Conservation (phyloP, 1,140 invertebrate species). For the Radopholus similis region DNA sequence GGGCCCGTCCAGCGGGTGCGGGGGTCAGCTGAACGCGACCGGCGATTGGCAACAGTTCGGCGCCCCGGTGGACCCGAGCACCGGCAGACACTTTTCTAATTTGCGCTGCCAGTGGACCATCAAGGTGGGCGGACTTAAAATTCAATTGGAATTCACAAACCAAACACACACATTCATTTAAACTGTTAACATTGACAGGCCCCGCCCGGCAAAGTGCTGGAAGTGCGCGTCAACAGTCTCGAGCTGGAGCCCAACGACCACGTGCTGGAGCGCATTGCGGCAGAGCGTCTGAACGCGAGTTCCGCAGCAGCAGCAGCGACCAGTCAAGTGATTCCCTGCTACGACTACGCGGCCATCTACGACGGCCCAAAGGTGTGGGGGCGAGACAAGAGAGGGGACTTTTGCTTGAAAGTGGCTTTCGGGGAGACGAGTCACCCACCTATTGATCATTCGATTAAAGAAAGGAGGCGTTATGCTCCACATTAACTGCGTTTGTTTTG, state of each 20-base stretch:
- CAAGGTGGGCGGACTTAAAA: background rate
- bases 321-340: conserved; percentile 17
- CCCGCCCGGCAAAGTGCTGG: conserved; percentile 30
- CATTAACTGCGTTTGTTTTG: background rate
- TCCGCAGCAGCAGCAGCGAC: background rate
- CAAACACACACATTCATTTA: too few relatives aligned
- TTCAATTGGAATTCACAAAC: too few relatives aligned
- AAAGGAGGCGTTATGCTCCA: background rate
- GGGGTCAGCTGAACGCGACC: conserved; percentile 45
- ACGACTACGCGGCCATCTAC: conserved; percentile 52
- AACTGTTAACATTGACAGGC: background rate
- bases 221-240: conserved; percentile 33
- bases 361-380: conserved; percentile 45
- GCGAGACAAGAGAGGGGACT: too few relatives aligned
- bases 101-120: conserved; percentile 51
- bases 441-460: background rate
- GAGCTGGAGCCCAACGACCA: conserved; percentile 33
- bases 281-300: background rate
- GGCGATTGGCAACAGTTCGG: conserved; percentile 39
- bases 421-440: background rate
- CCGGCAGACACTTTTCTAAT: conserved; percentile 40
- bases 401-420: background rate
- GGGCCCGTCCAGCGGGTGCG: conserved; percentile 51
- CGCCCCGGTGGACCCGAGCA: conserved; percentile 24
- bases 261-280: too few relatives aligned